Percentiles rank a stretch among this genome's conserved stretches.
Evolutionary conservation across 2,797 vertebrate genomes (phyloP).

Genomic region (Lycodopsis pacificus): DNA sequence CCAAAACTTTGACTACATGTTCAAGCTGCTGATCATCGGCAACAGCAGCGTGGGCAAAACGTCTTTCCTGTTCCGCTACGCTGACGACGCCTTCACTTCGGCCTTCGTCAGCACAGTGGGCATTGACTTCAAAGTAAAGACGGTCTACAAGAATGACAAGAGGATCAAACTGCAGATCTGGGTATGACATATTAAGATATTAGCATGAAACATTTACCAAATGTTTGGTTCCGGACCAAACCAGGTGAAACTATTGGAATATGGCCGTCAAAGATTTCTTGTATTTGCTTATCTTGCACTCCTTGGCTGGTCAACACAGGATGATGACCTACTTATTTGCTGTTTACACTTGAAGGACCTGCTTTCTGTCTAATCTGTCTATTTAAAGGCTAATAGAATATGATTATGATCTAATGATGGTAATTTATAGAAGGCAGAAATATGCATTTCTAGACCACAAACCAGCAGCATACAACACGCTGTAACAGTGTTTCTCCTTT

Average conservation of each 20-base stretch:
- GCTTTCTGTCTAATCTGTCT: not conserved
- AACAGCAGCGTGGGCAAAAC: conserved; percentile 99
- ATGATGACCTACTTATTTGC: not conserved
- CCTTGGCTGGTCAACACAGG: not conserved
- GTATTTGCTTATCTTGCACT: conserved; percentile 7
- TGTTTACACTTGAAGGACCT: not conserved
- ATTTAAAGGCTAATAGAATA: not conserved
- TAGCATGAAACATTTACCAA: conserved; percentile 36
- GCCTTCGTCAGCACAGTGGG: conserved; percentile 98
- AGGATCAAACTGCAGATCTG: conserved; percentile 99
- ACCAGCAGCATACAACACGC: not conserved
- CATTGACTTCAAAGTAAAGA: conserved; percentile 99
- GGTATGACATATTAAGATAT: conserved; percentile 82
- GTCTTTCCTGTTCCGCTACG: conserved; percentile 96
- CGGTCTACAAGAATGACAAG: conserved; percentile 98
- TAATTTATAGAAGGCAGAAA: not conserved
- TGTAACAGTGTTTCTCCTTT: conserved; percentile 1
- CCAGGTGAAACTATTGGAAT: not conserved
- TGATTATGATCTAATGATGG: not conserved
- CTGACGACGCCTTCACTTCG: conserved; percentile 96
- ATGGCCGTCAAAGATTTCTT: not conserved
- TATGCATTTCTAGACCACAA: not conserved
- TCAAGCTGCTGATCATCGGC: conserved; percentile 97
- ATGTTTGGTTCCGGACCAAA: conserved; percentile 25
- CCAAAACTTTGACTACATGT: conserved; percentile 99